Base-by-base conservation (phyloP, 2,113 vertebrate species). In the Diphyllodes magnificus region DNA sequence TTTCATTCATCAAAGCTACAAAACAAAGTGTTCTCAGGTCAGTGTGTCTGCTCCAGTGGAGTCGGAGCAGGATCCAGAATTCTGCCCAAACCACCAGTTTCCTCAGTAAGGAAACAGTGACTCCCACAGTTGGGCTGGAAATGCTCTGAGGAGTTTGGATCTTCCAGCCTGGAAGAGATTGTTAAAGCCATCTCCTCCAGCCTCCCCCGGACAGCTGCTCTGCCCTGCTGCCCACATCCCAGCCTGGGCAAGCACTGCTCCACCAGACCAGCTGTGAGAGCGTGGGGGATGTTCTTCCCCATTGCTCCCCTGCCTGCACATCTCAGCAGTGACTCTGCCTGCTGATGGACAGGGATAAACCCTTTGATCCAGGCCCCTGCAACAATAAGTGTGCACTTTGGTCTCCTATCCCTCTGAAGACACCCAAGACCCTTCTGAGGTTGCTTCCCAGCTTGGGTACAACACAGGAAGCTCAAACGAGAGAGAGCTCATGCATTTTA, bases 161-260 rank as follows among this genome's bases (percentile, higher is more conserved):
- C 42, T 69, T 70, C 39, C 40, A 87, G n/a, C 7, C 23, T 68
- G 35, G 35, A 72, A 40, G 35, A 75, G 37, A 78, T 60, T 78
- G 45, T 60, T 61, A 28, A 54, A 64, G 70, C 27, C 33, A 53
- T 15, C 60, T 93, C 59, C 51, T 68, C 8, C 73, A 84, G 56
- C 61, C 23, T 65, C 14, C 30, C 24, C 12, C 10, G 10, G 35
- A 21, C 20, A 68, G 61, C 63, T 56, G 77, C 65, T 91, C 57
- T 73, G 53, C n/a, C 59, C 63, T 7, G 4, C 44, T 51, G 66
- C 77, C 51, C 19, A 42, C 24, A 28, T 11, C 33, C 82, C 13
- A 5, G 4, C 0, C 1, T 9, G 33, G 77, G 18, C 0, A 3
- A 86, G 49, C 39, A 8, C 54, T 27, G 54, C 73, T 64, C 73